Evolutionary conservation across 2,888 invertebrate genomes (phyloP).

Genomic region (Phoronis australis): DNA sequence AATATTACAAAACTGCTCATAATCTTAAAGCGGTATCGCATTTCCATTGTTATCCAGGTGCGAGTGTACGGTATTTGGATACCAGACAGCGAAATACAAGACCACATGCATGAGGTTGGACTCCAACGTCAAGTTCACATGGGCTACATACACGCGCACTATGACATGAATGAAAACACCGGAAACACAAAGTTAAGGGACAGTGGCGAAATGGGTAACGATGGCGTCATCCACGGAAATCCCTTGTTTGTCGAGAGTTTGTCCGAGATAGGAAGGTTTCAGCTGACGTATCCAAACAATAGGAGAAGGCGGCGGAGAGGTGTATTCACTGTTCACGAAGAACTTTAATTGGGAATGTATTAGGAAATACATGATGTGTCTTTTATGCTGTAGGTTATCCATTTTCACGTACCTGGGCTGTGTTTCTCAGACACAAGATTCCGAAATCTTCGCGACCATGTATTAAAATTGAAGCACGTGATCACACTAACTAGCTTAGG

Average conservation of each 20-base stretch:
- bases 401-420: too few relatives aligned
- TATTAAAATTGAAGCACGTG: too few relatives aligned
- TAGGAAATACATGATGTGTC: too few relatives aligned
- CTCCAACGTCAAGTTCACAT: slow-evolving; percentile 1
- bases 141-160: slow-evolving; percentile 9
- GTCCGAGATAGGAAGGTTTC: slow-evolving; percentile 5
- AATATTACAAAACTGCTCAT: too few relatives aligned
- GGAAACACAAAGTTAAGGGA: slow-evolving; percentile 1
- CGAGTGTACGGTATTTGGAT: slow-evolving; percentile 8
- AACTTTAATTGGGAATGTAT: too few relatives aligned
- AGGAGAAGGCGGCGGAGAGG: background rate
- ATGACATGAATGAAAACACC: slow-evolving; percentile 8
- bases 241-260: slow-evolving; percentile 10
- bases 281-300: slow-evolving; percentile 8
- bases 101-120: slow-evolving; percentile 5
- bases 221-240: slow-evolving; percentile 3
- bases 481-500: too few relatives aligned
- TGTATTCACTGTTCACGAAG: background rate
- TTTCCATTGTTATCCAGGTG: too few relatives aligned
- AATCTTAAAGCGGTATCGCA: too few relatives aligned
- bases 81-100: slow-evolving; percentile 4
- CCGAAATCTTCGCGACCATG: too few relatives aligned
- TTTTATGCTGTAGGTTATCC: too few relatives aligned
- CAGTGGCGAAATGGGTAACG: background rate
- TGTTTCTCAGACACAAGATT: too few relatives aligned